Conservation (phyloP, 2,797 vertebrate species). For the Syngnathus acus region DNA sequence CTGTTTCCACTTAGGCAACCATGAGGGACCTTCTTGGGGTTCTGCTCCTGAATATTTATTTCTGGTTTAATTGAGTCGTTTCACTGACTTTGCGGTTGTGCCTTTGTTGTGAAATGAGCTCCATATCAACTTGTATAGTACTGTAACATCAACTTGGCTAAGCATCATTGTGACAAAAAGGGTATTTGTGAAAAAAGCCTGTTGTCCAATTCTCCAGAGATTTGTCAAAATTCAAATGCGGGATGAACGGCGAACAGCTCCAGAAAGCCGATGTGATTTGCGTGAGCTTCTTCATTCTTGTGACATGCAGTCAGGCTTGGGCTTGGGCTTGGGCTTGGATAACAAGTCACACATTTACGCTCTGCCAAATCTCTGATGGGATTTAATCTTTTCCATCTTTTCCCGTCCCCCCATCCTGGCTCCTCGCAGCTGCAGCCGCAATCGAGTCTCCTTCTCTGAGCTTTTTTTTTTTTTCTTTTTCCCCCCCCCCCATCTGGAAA, state of each 20-base stretch:
- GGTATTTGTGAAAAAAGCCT: not conserved
- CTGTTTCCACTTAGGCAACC: not conserved
- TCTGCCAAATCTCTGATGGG: constrained; percentile 45
- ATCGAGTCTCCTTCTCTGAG: not conserved
- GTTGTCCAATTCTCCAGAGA: not conserved
- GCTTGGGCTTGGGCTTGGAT: constrained; percentile 1
- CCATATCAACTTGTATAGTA: not conserved
- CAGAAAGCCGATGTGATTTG: constrained; percentile 1
- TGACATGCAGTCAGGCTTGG: constrained; percentile 25
- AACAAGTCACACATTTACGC: constrained; percentile 22
- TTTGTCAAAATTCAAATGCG: not conserved
- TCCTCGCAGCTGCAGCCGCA: constrained; percentile 39
- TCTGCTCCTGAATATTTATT: too few species aligned
- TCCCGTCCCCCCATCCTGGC: constrained; percentile 14
- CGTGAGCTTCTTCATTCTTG: constrained; percentile 21
- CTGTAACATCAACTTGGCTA: not conserved
- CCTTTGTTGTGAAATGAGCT: too few species aligned
- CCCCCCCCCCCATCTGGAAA: not conserved
- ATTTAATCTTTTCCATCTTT: constrained; percentile 47
- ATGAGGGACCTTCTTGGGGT: not conserved
- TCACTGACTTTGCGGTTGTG: too few species aligned
- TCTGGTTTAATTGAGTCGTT: too few species aligned
- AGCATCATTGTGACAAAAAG: not conserved
- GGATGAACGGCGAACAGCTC: not conserved
- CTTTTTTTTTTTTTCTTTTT: not conserved